Evolutionary conservation across 2,797 vertebrate species (phyloP).

Genomic region (Propithecus deckenii): DNA sequence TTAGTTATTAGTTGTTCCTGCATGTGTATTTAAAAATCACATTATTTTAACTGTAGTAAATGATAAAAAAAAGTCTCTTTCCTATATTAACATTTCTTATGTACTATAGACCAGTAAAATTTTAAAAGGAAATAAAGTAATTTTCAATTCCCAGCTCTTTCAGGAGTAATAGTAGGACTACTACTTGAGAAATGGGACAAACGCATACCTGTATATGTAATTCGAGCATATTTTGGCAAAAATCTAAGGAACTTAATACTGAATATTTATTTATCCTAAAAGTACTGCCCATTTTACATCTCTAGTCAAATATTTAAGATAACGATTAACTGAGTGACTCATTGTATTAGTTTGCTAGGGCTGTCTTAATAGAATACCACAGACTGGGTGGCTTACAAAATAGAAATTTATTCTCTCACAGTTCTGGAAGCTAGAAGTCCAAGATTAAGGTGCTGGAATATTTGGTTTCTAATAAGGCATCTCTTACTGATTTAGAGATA

Average conservation of each 20-base stretch:
- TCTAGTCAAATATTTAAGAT: not conserved
- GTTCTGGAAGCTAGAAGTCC: not conserved
- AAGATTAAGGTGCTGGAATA: not conserved
- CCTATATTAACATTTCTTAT: slow-evolving; percentile 61
- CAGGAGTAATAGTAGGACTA: slow-evolving; percentile 44
- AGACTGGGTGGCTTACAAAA: not conserved
- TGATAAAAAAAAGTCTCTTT: slow-evolving; percentile 72
- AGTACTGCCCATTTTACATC: not conserved
- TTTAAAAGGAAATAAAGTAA: not conserved
- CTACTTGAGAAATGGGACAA: slow-evolving; percentile 19
- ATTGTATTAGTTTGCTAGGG: not conserved
- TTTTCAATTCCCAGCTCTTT: slow-evolving; percentile 33
- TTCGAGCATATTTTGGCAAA: not conserved
- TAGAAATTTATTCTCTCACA: not conserved
- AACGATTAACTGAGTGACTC: not conserved
- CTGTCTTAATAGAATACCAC: not conserved
- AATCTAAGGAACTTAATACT: not conserved
- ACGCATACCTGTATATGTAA: not conserved
- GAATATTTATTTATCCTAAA: not conserved
- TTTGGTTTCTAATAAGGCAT: not conserved
- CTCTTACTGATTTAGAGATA: not conserved
- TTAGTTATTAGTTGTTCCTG: slow-evolving; percentile 85
- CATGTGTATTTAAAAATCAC: slow-evolving; percentile 82
- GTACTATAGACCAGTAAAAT: slow-evolving; percentile 9
- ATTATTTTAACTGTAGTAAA: slow-evolving; percentile 74